A percentile compares a stretch with the other conserved stretches of the same genome.
Conservation (phyloP, 2,113 vertebrate species). For the Mastomys coucha region DNA sequence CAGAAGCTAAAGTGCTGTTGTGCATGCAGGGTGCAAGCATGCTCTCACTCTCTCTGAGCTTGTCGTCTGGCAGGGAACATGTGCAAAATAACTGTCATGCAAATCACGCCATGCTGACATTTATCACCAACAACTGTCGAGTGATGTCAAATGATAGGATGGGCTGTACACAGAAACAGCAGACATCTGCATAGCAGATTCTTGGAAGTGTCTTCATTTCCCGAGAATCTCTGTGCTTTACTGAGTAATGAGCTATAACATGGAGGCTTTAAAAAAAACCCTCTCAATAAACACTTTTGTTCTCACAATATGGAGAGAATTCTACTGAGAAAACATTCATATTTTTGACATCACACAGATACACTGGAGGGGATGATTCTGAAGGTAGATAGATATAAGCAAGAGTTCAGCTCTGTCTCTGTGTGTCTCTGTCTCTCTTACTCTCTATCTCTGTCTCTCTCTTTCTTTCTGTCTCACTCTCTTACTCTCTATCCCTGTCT, state of each 20-base stretch:
- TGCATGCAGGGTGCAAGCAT: not conserved
- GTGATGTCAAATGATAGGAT: not conserved
- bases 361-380: not conserved
- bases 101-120: constrained; percentile 48
- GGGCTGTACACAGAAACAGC: not conserved
- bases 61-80: constrained; percentile 4
- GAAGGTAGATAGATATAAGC: not conserved
- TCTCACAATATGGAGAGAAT: not conserved
- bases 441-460: not conserved
- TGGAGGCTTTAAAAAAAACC: not conserved
- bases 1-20: not conserved
- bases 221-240: constrained; percentile 1
- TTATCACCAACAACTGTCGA: constrained; percentile 38
- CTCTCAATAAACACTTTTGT: not conserved
- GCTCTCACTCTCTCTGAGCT: constrained; percentile 11
- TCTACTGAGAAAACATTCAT: not conserved
- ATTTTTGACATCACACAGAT: constrained; percentile 37
- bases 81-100: constrained; percentile 50
- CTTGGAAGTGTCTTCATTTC: not conserved
- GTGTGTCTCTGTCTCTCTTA: not conserved
- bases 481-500: not conserved
- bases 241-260: constrained; percentile 18
- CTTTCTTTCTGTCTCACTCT: not conserved
- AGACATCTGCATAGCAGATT: not conserved
- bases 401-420: not conserved